Percentiles rank a stretch among this genome's conserved stretches.
These are phyloP conservation scores for Agonopterix heracliana DNA, from an alignment of 2,888 invertebrate genomes.

Conservation along the genomic window DNA sequence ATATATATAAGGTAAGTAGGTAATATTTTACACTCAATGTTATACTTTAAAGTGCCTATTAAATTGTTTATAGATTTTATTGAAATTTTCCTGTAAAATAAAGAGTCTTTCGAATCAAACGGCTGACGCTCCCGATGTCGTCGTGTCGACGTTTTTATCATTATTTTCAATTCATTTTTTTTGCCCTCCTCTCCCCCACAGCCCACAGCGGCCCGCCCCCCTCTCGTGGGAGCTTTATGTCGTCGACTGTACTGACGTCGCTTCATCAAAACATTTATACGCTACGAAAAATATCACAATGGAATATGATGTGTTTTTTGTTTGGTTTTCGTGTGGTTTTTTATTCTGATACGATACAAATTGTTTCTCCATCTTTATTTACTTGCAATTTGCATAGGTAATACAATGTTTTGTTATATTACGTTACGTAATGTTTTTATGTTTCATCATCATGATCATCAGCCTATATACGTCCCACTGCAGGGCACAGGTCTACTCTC, in stretches of 20 bases:
- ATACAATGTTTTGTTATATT: not conserved
- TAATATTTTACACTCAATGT: too few species aligned
- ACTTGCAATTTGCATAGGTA: too few species aligned
- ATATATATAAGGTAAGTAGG: too few species aligned
- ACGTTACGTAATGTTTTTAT: too few species aligned
- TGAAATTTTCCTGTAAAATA: conserved; percentile 1
- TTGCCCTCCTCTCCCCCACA: conserved; percentile 17
- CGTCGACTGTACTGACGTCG: conserved; percentile 28
- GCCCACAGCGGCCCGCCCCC: conserved; percentile 5
- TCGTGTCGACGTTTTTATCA: conserved; percentile 46
- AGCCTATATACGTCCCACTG: conserved; percentile 10
- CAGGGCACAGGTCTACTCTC: too few species aligned
- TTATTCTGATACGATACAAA: conserved; percentile 15
- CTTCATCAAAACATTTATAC: conserved; percentile 53
- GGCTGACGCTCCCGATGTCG: conserved; percentile 25
- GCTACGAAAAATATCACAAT: conserved; percentile 36
- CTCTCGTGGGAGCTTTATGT: conserved; percentile 21
- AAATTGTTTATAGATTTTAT: not conserved
- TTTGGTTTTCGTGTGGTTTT: conserved; percentile 14
- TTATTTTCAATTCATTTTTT: conserved; percentile 54
- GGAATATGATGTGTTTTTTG: conserved; percentile 14
- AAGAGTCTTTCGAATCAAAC: conserved; percentile 14
- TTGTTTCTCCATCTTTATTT: conserved; percentile 1
- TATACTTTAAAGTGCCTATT: not conserved
- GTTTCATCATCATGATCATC: too few species aligned